A percentile compares a stretch with the other conserved stretches of the same genome.
Evolutionary conservation across 2,797 vertebrate species (phyloP).

Genomic region (Malurus splendens): DNA sequence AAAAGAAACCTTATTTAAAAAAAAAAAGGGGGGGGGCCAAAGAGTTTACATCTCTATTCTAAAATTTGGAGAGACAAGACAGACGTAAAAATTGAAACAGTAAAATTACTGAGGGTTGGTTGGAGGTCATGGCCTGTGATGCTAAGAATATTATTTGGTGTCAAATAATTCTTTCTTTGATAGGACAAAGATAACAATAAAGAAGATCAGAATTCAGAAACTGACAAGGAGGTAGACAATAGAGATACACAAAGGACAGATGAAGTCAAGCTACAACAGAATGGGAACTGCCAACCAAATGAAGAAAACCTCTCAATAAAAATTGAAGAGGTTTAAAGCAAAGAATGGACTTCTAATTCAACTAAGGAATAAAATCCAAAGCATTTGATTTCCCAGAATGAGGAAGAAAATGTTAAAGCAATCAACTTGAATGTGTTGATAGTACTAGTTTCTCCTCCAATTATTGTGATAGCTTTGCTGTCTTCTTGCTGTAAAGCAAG

Average conservation of each 20-base stretch:
- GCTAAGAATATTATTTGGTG: not conserved
- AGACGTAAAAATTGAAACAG: not conserved
- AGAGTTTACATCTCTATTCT: not conserved
- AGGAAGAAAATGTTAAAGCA: conserved; percentile 59
- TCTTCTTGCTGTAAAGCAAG: conserved; percentile 60
- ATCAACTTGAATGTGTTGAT: conserved; percentile 26
- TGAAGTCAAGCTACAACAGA: conserved; percentile 77
- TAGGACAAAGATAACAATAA: conserved; percentile 73
- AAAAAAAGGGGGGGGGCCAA: too few species aligned
- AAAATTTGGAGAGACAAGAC: not conserved
- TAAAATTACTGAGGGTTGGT: not conserved
- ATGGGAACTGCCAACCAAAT: conserved; percentile 82
- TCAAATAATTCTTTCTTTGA: conserved; percentile 15
- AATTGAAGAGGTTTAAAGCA: conserved; percentile 61
- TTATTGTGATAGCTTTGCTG: conserved; percentile 56
- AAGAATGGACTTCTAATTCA: not conserved
- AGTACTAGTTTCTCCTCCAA: conserved; percentile 40
- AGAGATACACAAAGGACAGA: conserved; percentile 68
- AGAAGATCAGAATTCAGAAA: conserved; percentile 64
- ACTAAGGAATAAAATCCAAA: conserved; percentile 56
- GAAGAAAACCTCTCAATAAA: conserved; percentile 70
- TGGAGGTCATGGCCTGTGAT: not conserved
- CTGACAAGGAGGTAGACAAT: conserved; percentile 68
- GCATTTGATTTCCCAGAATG: conserved; percentile 53
- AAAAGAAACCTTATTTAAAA: not conserved